Conservation (phyloP, 2,888 invertebrate genomes). For the Eilema caniola region DNA sequence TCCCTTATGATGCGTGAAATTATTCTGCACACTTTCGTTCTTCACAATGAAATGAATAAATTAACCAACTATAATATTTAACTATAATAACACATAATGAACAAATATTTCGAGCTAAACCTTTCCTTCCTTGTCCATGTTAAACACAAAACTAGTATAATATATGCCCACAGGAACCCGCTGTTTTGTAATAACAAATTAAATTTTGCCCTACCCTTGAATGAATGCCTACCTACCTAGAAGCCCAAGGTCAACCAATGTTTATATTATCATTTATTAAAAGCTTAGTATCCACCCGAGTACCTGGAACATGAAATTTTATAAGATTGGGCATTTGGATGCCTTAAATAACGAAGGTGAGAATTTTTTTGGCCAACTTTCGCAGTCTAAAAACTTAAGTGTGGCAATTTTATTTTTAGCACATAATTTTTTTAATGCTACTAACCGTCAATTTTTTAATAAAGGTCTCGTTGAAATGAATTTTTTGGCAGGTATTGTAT, state of each 20-base stretch:
- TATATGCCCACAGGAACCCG: slow-evolving; percentile 14
- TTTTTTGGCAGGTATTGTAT: too few relatives aligned
- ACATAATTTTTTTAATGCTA: slow-evolving; percentile 11
- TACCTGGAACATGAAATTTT: slow-evolving; percentile 44
- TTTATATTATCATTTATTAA: slow-evolving; percentile 54
- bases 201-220: slow-evolving; percentile 35
- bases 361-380: slow-evolving; percentile 23
- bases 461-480: slow-evolving; percentile 1
- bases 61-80: slow-evolving; percentile 7
- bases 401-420: slow-evolving; percentile 7
- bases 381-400: slow-evolving; percentile 10
- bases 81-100: slow-evolving; percentile 6
- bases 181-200: slow-evolving; percentile 36
- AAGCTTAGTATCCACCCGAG: slow-evolving; percentile 32
- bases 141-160: slow-evolving; percentile 15
- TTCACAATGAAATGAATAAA: slow-evolving; percentile 9
- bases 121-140: slow-evolving; percentile 8
- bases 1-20: neutral
- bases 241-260: slow-evolving; percentile 37
- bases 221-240: slow-evolving; percentile 25
- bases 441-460: slow-evolving; percentile 1
- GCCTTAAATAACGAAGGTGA: slow-evolving; percentile 18
- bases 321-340: slow-evolving; percentile 38
- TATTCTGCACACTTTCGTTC: neutral
- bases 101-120: neutral